Percentiles rank a stretch among this genome's conserved stretches.
Conservation (phyloP, 2,113 vertebrate genomes). For the Macquaria australasica region DNA sequence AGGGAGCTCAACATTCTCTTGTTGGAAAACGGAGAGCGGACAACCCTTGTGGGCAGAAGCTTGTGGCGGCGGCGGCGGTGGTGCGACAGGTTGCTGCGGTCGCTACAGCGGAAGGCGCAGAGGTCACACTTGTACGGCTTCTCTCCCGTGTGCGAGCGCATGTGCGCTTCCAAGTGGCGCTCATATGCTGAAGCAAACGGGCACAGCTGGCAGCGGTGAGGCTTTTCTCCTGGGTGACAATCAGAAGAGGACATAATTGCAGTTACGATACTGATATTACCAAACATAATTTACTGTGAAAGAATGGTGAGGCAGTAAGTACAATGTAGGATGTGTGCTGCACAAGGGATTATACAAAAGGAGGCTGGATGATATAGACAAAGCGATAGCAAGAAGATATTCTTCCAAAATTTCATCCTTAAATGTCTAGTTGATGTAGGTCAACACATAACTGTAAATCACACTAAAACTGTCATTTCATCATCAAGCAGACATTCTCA, state of each 20-base stretch:
- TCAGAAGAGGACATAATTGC: background rate
- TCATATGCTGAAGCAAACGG: conserved; percentile 98
- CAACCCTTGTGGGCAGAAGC: conserved; percentile 92
- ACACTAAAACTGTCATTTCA: background rate
- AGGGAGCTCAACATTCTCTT: conserved; percentile 94
- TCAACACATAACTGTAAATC: background rate
- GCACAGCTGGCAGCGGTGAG: conserved; percentile 96
- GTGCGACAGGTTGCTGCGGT: conserved; percentile 97
- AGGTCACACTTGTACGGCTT: conserved; percentile 99
- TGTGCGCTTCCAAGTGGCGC: conserved; percentile 97
- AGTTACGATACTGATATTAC: background rate
- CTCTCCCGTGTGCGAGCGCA: conserved; percentile 98
- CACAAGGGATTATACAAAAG: background rate
- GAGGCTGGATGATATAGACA: background rate
- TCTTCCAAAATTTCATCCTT: background rate
- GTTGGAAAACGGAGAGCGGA: conserved; percentile 88
- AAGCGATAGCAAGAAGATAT: background rate
- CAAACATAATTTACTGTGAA: background rate
- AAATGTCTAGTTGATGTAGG: background rate
- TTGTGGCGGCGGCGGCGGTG: conserved; percentile 97
- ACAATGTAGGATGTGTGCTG: background rate
- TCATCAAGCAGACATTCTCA: background rate
- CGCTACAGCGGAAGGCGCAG: conserved; percentile 97
- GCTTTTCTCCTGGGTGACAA: conserved; percentile 91
- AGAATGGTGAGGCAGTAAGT: background rate